Conservation (phyloP, 2,113 vertebrate species). For the Scartelaos histophorus region DNA sequence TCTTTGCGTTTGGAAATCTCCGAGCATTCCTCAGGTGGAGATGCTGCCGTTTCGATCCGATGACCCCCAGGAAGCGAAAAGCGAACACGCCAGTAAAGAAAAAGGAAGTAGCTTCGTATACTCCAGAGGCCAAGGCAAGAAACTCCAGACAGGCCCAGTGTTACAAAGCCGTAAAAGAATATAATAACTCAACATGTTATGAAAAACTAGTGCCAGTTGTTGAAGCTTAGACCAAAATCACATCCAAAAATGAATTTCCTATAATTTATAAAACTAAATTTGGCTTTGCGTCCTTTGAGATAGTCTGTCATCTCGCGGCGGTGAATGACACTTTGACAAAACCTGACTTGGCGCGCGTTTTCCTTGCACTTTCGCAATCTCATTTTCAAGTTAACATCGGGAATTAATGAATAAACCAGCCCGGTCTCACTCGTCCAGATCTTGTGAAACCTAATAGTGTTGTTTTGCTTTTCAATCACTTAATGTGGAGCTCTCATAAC, state of each 20-base stretch:
- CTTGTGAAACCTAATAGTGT: constrained; percentile 46
- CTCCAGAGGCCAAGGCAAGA: constrained; percentile 39
- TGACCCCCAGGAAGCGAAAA: constrained; percentile 39
- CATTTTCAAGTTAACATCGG: constrained; percentile 28
- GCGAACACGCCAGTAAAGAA: constrained; percentile 3
- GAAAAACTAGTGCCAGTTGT: constrained; percentile 17
- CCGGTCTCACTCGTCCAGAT: constrained; percentile 27
- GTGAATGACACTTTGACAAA: constrained; percentile 19
- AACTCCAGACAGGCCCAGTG: constrained; percentile 32
- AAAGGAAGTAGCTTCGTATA: constrained; percentile 51
- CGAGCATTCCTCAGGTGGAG: constrained; percentile 45
- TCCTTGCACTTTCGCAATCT: constrained; percentile 2
- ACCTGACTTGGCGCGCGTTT: not conserved
- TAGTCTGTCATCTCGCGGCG: constrained; percentile 1
- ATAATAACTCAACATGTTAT: not conserved
- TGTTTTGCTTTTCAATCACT: constrained; percentile 57
- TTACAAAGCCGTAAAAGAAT: constrained; percentile 16
- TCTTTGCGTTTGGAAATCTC: constrained; percentile 26
- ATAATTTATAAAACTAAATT: constrained; percentile 8
- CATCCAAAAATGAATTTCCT: not conserved
- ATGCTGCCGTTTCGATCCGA: constrained; percentile 29
- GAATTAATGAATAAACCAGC: constrained; percentile 36
- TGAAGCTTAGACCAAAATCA: constrained; percentile 11
- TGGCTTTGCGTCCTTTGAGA: not conserved
- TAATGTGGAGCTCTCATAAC: constrained; percentile 56